A percentile compares a stretch with the other conserved stretches of the same genome.
Conservation (phyloP, 2,113 vertebrate genomes). For the Abramis brama region DNA sequence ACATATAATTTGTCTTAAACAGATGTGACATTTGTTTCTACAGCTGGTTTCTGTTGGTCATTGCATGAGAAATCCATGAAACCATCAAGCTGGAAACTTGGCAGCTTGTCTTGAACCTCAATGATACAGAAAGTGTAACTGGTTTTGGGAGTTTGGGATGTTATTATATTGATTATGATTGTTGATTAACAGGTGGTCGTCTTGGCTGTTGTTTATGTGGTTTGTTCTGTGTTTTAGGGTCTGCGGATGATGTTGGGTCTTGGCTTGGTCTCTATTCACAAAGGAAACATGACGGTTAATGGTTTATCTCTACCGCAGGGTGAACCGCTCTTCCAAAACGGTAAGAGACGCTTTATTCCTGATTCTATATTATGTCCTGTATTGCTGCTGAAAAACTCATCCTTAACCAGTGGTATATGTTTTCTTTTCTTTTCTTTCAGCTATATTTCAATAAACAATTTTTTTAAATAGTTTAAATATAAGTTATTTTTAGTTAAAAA, state of each 20-base stretch:
- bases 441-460: too few species aligned
- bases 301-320: constrained; percentile 66
- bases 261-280: constrained; percentile 73
- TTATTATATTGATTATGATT: neutral
- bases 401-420: neutral
- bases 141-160: neutral
- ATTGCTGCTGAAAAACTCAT: neutral
- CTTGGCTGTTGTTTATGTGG: neutral
- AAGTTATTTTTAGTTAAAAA: too few species aligned
- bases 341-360: constrained; percentile 62
- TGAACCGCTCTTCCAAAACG: constrained; percentile 77
- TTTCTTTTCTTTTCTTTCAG: too few species aligned
- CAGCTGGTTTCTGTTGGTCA: too few species aligned
- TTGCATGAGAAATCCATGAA: neutral
- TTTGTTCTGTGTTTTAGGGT: constrained; percentile 61
- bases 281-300: constrained; percentile 78
- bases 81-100: neutral
- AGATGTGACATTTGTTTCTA: neutral
- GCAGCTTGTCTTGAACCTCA: neutral
- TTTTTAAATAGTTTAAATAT: too few species aligned
- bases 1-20: neutral
- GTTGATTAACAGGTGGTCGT: neutral
- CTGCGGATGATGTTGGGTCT: constrained; percentile 82
- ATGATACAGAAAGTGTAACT: neutral
- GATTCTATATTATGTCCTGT: neutral